Conservation (phyloP, 2,888 invertebrate species). For the Resseliella maxima region DNA sequence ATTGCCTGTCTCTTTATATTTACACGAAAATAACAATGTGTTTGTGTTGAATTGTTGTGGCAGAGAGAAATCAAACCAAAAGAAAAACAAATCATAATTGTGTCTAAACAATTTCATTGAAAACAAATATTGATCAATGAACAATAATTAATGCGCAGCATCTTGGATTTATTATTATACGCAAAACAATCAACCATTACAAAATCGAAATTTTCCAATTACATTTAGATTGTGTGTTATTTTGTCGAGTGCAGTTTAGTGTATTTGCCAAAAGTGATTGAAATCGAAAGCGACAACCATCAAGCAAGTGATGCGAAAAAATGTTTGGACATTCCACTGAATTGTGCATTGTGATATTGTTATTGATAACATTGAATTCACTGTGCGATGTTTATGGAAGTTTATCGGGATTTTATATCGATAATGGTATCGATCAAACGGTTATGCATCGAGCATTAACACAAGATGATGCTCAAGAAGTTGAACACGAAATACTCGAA, state of each 20-base stretch:
- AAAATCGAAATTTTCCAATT: no score
- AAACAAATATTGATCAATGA: not conserved
- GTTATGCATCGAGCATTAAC: slow-evolving; percentile 82
- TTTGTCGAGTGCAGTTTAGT: no score
- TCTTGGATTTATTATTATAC: no score
- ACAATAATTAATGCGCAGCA: slow-evolving; percentile 34
- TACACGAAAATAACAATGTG: not conserved
- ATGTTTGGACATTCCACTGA: slow-evolving; percentile 46
- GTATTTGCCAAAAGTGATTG: no score
- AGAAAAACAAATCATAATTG: not conserved
- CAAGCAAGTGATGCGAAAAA: not conserved
- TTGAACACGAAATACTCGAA: slow-evolving; percentile 90
- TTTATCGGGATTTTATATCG: slow-evolving; percentile 82
- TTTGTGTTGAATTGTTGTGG: not conserved
- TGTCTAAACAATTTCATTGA: no score
- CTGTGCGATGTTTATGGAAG: slow-evolving; percentile 7
- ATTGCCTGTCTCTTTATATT: not conserved
- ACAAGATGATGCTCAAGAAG: slow-evolving; percentile 80
- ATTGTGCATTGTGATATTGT: slow-evolving; percentile 13
- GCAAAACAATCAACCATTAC: not conserved
- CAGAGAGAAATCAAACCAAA: no score
- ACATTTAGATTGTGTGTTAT: no score
- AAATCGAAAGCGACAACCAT: not conserved
- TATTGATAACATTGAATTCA: slow-evolving; percentile 53
- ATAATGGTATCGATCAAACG: slow-evolving; percentile 89